Percentiles rank a stretch among this genome's conserved stretches.
Conservation (phyloP, 2,797 vertebrate species). For the Catamblyrhynchus diadema region DNA sequence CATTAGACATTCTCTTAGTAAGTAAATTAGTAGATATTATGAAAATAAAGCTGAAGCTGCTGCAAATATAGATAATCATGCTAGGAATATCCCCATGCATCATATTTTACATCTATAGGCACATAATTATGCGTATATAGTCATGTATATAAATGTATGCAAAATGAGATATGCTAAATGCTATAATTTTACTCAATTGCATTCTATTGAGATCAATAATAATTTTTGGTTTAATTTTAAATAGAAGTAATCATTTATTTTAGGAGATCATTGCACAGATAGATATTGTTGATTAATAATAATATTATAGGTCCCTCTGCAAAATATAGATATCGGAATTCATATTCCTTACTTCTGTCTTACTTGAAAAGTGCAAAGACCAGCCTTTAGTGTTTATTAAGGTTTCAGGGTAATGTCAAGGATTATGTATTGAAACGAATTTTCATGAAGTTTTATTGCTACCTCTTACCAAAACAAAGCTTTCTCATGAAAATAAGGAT, state of each 20-base stretch:
- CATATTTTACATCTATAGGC: background rate
- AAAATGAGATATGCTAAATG: background rate
- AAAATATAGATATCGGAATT: background rate
- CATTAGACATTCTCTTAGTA: accelerated
- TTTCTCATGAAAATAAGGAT: background rate
- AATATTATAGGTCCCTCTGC: background rate
- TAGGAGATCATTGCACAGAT: background rate
- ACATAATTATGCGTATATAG: background rate
- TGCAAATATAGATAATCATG: background rate
- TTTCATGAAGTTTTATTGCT: background rate
- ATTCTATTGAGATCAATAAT: background rate
- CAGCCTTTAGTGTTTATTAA: background rate
- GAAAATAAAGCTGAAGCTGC: background rate
- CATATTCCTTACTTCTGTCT: background rate
- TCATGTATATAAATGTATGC: background rate
- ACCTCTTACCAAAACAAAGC: background rate
- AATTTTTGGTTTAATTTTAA: background rate
- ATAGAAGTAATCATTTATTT: background rate
- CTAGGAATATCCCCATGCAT: background rate
- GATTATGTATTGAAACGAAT: background rate
- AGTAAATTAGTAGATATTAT: background rate
- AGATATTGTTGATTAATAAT: background rate
- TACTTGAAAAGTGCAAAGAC: background rate
- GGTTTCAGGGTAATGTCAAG: background rate
- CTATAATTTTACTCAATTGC: background rate